Conservation (phyloP, 2,888 invertebrate species). For the Clepsis dumicolana region DNA sequence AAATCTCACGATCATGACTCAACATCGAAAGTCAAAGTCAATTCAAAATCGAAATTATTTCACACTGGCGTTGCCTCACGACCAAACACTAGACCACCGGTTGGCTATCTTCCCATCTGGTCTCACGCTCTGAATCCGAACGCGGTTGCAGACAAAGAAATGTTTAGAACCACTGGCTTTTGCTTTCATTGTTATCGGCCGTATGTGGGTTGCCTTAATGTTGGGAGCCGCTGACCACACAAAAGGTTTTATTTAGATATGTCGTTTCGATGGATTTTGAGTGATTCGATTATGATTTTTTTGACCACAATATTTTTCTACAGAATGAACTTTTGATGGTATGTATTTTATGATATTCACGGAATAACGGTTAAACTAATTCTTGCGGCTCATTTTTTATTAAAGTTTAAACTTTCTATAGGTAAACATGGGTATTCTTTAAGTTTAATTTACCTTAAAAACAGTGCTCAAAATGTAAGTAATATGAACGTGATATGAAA, state of each 20-base stretch:
- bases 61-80: constrained; percentile 35
- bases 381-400: background rate
- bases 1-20: background rate
- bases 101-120: constrained; percentile 37
- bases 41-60: constrained; percentile 22
- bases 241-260: constrained; percentile 13
- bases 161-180: constrained; percentile 42
- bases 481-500: too few species aligned
- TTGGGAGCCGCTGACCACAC: constrained; percentile 26
- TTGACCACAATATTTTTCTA: too few species aligned
- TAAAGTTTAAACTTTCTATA: too few species aligned
- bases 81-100: constrained; percentile 32
- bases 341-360: background rate
- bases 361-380: background rate
- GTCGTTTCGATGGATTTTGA: background rate
- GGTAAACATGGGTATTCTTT: too few species aligned
- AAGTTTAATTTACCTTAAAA: too few species aligned
- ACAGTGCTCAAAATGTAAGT: too few species aligned
- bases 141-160: constrained; percentile 40
- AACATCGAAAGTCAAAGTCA: constrained; percentile 4
- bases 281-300: background rate
- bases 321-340: background rate
- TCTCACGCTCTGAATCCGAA: constrained; percentile 39
- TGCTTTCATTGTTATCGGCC: constrained; percentile 43
- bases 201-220: constrained; percentile 43